A percentile compares a stretch with the other conserved stretches of the same genome.
Conservation (phyloP, 2,797 vertebrate species). For the Zonotrichia albicollis region DNA sequence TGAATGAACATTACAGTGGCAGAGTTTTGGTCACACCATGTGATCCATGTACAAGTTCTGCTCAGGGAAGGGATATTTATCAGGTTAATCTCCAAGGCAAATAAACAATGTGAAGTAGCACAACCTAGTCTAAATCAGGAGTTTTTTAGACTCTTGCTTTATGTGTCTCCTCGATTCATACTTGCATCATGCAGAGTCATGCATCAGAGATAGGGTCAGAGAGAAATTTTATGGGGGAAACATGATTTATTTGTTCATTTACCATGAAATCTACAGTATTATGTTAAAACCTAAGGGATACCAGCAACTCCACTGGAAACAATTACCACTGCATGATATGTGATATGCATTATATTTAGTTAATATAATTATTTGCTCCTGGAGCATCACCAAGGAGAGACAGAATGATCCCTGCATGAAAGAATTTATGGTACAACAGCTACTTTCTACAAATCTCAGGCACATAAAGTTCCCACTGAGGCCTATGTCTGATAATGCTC, state of each 20-base stretch:
- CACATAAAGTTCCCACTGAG: conserved; percentile 38
- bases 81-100: background rate
- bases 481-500: background rate
- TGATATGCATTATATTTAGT: conserved; percentile 22
- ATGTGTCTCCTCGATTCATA: background rate
- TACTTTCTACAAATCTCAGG: conserved; percentile 6
- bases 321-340: background rate
- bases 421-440: conserved; percentile 45
- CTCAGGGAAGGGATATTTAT: background rate
- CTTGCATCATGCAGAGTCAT: background rate
- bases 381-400: conserved; percentile 19
- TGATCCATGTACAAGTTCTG: background rate
- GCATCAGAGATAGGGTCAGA: background rate
- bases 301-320: conserved; percentile 33
- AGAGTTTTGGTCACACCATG: background rate
- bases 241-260: conserved; percentile 44
- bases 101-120: background rate
- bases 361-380: conserved; percentile 52
- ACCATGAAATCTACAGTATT: conserved; percentile 34
- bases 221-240: conserved; percentile 11
- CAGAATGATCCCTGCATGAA: conserved; percentile 14
- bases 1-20: background rate
- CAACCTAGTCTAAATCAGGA: background rate
- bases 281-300: conserved; percentile 35
- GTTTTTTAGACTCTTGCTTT: background rate